Percentiles rank a stretch among this genome's conserved stretches.
Conservation (phyloP, 2,113 vertebrate species). For the Sclerurus mexicanus region DNA sequence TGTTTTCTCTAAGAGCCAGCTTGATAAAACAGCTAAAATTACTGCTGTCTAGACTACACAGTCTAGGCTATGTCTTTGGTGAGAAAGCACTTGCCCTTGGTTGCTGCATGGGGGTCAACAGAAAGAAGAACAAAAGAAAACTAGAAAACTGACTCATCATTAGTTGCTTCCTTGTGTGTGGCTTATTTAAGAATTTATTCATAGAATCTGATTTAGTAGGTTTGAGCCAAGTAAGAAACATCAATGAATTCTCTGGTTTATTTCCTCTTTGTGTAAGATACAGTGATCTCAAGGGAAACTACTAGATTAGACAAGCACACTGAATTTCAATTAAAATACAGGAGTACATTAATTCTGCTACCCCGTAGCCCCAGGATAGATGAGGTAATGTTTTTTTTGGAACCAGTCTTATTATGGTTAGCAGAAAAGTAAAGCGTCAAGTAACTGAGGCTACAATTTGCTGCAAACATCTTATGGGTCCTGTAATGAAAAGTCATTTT, state of each 20-base stretch:
- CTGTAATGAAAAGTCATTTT: conserved; percentile 41
- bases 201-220: conserved; percentile 70
- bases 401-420: conserved; percentile 44
- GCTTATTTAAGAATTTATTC: conserved; percentile 72
- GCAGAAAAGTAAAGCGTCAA: conserved; percentile 55
- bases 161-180: conserved; percentile 66
- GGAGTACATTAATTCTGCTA: conserved; percentile 52
- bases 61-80: not conserved
- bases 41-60: conserved; percentile 5
- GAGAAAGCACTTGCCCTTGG: conserved; percentile 50
- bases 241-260: conserved; percentile 61
- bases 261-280: conserved; percentile 49
- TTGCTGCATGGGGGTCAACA: conserved; percentile 78
- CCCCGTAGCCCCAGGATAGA: conserved; percentile 23
- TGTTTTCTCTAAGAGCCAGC: not conserved
- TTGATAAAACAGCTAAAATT: not conserved
- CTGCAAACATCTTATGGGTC: conserved; percentile 13
- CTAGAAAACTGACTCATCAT: conserved; percentile 74
- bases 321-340: conserved; percentile 56
- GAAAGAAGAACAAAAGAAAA: conserved; percentile 76
- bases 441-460: conserved; percentile 19
- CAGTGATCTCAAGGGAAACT: conserved; percentile 50
- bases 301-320: conserved; percentile 31
- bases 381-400: conserved; percentile 70
- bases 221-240: conserved; percentile 54